Evolutionary conservation across 2,113 vertebrate species (phyloP).

Genomic region (Urocitellus parryii): DNA sequence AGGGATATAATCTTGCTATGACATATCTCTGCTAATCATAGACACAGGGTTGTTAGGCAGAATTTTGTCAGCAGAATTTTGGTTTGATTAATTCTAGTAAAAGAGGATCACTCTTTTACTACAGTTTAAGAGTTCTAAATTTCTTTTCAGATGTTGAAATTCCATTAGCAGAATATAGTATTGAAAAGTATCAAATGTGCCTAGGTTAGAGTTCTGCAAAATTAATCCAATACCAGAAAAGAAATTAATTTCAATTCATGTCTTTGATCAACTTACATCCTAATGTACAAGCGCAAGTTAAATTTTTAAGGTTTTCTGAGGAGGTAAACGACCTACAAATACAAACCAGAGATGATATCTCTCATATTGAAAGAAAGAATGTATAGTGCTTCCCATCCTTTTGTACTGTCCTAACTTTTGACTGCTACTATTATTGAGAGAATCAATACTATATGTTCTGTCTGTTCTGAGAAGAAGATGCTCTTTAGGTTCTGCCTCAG

Average conservation of each 20-base stretch:
- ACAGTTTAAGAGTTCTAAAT: not conserved
- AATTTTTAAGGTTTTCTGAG: not conserved
- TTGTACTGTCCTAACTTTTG: not conserved
- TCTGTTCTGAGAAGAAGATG: not conserved
- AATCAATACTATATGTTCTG: not conserved
- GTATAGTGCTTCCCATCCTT: not conserved
- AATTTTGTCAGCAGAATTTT: not conserved
- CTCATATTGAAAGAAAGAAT: not conserved
- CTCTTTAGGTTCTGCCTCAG: not conserved
- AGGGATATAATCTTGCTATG: not conserved
- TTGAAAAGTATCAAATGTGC: conserved; percentile 15
- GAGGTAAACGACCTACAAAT: not conserved
- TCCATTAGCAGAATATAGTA: not conserved
- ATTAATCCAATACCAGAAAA: not conserved
- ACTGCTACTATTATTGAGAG: not conserved
- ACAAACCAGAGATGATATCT: not conserved
- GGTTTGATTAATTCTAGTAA: conserved; percentile 35
- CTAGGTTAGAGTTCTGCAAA: not conserved
- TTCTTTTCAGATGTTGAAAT: conserved; percentile 32
- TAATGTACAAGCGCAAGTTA: not conserved
- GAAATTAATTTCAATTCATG: not conserved
- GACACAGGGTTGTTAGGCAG: not conserved
- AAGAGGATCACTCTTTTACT: not conserved
- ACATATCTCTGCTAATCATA: not conserved
- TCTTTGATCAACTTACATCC: not conserved